These are phyloP conservation scores for Coptodon bakossiorum DNA, from an alignment of 2,113 vertebrate genomes.

Conservation along the genomic window DNA sequence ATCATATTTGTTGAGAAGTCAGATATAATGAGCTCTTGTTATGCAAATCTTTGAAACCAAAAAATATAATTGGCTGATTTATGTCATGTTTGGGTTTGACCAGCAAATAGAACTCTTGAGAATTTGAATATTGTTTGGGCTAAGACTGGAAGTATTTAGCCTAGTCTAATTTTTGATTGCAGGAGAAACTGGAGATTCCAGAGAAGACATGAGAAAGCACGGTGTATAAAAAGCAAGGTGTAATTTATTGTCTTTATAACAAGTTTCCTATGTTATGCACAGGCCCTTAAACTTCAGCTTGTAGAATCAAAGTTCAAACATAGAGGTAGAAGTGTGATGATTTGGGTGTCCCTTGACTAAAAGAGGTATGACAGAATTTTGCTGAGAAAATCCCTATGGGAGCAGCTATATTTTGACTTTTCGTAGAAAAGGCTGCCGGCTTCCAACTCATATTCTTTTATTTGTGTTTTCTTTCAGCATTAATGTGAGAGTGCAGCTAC, in stretches of 20 bases:
- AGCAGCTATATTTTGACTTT: not conserved
- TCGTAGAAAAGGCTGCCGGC: not conserved
- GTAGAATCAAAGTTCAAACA: not conserved
- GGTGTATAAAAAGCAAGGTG: not conserved
- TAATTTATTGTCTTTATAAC: not conserved
- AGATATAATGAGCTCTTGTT: not conserved
- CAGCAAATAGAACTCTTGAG: not conserved
- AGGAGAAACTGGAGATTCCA: not conserved
- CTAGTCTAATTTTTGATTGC: not conserved
- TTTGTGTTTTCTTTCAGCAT: not conserved
- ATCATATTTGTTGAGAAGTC: not conserved
- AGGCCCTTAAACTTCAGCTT: not conserved
- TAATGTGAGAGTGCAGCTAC: not conserved
- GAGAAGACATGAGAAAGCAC: not conserved
- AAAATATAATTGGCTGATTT: not conserved
- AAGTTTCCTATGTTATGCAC: not conserved
- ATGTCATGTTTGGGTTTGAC: not conserved
- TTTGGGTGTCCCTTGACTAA: not conserved
- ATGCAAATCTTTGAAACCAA: fast-evolving
- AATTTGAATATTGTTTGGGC: not conserved
- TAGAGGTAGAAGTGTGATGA: not conserved
- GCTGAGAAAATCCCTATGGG: fast-evolving
- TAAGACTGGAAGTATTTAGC: not conserved
- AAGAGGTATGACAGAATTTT: not conserved
- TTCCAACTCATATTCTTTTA: not conserved